Base-by-base conservation (phyloP, 1,140 invertebrate genomes). In the Sipha flava region DNA sequence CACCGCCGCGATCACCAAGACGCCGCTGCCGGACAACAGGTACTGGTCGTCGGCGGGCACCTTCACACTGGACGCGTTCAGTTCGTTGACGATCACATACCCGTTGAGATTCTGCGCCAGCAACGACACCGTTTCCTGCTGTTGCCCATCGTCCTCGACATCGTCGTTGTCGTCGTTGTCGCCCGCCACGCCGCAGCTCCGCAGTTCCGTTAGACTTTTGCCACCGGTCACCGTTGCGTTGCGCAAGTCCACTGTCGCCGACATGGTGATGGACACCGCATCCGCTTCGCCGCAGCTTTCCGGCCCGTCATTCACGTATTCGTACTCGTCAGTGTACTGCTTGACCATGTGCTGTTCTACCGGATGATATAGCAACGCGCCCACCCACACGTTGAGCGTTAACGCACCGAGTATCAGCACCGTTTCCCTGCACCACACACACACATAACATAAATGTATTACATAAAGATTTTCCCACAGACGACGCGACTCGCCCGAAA, bases 401-500 rank as follows among this genome's bases (percentile, higher is more conserved):
- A 95, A 86, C 23, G 90, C 94, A 6, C 94, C 93, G 86, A 95
- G 90, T 43, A 96, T 89, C 14, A 96, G 85, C 23, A 95, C 90
- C 3, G 93, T 90, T 14, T 91, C 92, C 84, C 92, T 91, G 86
- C 77, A 85, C 34, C 62, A 40, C 62, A 66, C n/a, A n/a, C n/a
- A n/a, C 62, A 66, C 34, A 40, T 14, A 87, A n/a, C 12, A 66
- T 21, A 66, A 9, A 40, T 23, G n/a, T 40, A 66, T 23, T 66
- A 14, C 16, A 3, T 2, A 16, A 37, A 10, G 10, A 12, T 9
- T 49, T 3, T 3, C 3, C 12, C 2, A 12, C 43, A 16, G 45
- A n/a, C 62, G 34, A 66, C 10, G 21, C 62, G 12, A 29, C 29
- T n/a, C n/a, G n/a, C 31, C 47, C 5, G 62, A 66, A 40, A 66